Evolutionary conservation across 2,888 invertebrate species (phyloP), one percentile per base, ranked within the genome.

Genomic region (Andricus quercusramuli): DNA sequence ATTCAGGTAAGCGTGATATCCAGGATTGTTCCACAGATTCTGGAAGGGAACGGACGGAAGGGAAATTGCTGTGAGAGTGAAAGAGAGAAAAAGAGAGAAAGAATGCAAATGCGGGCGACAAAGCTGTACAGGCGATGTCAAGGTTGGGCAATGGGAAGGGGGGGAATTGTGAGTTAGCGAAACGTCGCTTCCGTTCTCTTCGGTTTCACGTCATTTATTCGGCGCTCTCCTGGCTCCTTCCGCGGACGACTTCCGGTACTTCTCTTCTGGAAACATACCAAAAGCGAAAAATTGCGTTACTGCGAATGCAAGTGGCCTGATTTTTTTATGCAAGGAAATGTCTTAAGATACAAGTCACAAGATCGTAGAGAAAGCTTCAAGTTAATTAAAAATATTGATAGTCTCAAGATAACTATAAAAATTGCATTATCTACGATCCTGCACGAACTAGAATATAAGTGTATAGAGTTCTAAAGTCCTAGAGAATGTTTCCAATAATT

Each of bases 121-220:
- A 78, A 83, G 64, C 80, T 82, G 80, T 81, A 82, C 79, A 79
- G 80, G 80, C 79, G 67, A 81, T 81, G 79, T 80, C 79, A 79
- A 80, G 80, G 84, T 84, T 74, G 82, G 80, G 81, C 77, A 81
- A 79, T 80, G 83, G 81, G 81, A 83, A 79, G 83, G 85, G 87
- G 85, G 83, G 84, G 86, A 84, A 84, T 85, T 87, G 90, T 89
- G 88, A 91, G 88, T 90, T 91, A 90, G 90, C 92, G 91, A 91
- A 89, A 91, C 90, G 90, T 91, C 91, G 90, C 90, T 92, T 92
- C 89, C 90, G 91, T 87, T 87, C 88, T 91, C 89, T 87, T 90
- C 87, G 89, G 89, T 89, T 91, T 90, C 90, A 92, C 92, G 92
- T 92, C 92, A 92, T 92, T 92, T 92, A 92, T 91, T 90, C 90